phyloP scores from a whole-genome alignment of 2,113 vertebrate genomes.

The Hemicordylus capensis region DNA sequence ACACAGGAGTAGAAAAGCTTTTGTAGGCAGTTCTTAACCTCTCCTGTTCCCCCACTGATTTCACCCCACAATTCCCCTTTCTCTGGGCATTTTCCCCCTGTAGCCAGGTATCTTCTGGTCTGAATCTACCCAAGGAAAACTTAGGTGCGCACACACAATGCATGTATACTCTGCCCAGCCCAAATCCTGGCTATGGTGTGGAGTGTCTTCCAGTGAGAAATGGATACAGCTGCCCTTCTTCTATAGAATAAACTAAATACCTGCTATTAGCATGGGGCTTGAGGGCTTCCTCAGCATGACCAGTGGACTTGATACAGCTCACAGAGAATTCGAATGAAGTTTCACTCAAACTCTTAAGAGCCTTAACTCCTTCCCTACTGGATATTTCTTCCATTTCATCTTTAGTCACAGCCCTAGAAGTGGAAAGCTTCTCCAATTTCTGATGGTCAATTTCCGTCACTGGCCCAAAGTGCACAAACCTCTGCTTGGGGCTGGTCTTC shows the following conservation, averaged over 20 bases:
- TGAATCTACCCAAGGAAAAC: too few relatives aligned
- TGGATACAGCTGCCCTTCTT: neutral
- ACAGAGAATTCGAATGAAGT: neutral
- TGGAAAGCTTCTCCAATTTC: slow-evolving; percentile 81
- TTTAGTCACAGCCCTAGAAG: slow-evolving; percentile 69
- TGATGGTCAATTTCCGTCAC: slow-evolving; percentile 92
- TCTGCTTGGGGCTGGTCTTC: slow-evolving; percentile 76
- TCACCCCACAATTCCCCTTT: neutral
- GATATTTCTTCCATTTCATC: slow-evolving; percentile 63
- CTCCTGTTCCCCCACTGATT: neutral
- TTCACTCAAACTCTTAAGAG: slow-evolving; percentile 7
- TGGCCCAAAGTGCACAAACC: slow-evolving; percentile 92
- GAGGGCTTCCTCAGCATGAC: slow-evolving; percentile 23
- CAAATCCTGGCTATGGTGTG: neutral
- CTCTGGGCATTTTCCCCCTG: neutral
- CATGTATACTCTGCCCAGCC: neutral
- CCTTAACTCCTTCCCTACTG: neutral
- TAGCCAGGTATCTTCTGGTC: neutral
- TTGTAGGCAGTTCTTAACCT: neutral
- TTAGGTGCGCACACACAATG: too few relatives aligned
- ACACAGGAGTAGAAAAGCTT: neutral
- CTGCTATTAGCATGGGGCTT: slow-evolving; percentile 61
- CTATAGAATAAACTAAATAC: slow-evolving; percentile 64
- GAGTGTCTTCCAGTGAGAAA: too few relatives aligned
- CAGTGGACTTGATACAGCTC: slow-evolving; percentile 13